Evolutionary conservation across 1,140 invertebrate genomes (phyloP), one percentile per base, ranked within the genome.

Genomic region (Cyphomyrmex costatus): DNA sequence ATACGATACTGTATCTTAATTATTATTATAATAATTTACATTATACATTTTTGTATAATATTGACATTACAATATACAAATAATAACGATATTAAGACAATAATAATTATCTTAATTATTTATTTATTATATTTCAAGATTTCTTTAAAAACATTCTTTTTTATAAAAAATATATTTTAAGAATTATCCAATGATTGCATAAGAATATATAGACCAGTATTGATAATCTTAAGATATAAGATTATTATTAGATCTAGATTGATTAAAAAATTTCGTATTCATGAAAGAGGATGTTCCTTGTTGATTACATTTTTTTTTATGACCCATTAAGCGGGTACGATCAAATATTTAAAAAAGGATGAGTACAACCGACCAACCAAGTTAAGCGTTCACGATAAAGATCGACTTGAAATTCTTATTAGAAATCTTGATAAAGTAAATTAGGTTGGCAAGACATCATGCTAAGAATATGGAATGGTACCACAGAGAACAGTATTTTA

Each of bases 191-290:
- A 16, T n/a, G 8, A 7, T 30, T 53, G 4, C 16, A 63, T 36
- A 21, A 58, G 7, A 21, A 76, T 36, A 76, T 36, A 5, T 36
- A 56, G 24, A 49, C 4, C 21, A n/a, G 14, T 33, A 56, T 74
- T 12, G n/a, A 36, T 53, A 14, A 76, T 58, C 21, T 16, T 76
- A 36, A 30, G 30, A 30, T 30, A 30, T 36, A 30, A 74, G n/a
- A 53, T 74, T 74, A 74, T 51, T 73, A n/a, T 30, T 33, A 1
- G 16, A 42, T 76, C 4, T 56, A 60, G 4, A 60, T 76, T 60
- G 19, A 76, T 76, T 36, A 16, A 21, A 42, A 46, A 77, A 61
- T 63, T 61, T 77, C 2, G 24, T 42, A 77, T 61, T 42, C 7
- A 30, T 53, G 4, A 19, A 42, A 77, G 21, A 6, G 19, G 16